Evolutionary conservation across 1,140 invertebrate species (phyloP).

Genomic region (Lasioglossum baleicum): DNA sequence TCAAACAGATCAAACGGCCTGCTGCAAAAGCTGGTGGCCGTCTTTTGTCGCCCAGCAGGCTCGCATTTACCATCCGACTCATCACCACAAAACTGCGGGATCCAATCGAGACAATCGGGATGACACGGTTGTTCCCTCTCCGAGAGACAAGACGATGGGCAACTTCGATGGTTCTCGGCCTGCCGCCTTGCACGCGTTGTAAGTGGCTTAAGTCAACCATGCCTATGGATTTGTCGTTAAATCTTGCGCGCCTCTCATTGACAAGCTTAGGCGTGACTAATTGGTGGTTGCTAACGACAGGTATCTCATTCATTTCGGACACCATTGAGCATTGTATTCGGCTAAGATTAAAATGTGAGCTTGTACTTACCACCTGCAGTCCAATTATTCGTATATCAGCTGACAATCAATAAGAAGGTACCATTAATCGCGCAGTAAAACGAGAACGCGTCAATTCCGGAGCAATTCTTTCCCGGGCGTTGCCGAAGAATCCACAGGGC

Average conservation of each 20-base stretch:
- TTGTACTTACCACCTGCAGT: too few species aligned
- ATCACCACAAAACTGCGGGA: conserved; percentile 31
- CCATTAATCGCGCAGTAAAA: not conserved
- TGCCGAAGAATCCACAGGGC: not conserved
- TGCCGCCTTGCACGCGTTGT: too few species aligned
- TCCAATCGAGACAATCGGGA: conserved; percentile 21
- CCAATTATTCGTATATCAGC: too few species aligned
- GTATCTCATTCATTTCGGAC: too few species aligned
- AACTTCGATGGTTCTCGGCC: too few species aligned
- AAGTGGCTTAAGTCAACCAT: not conserved
- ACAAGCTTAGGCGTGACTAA: not conserved
- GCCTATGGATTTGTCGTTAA: not conserved
- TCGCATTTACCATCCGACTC: conserved; percentile 13
- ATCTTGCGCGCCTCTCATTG: not conserved
- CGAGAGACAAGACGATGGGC: too few species aligned
- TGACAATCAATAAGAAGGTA: not conserved
- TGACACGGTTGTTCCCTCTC: conserved; percentile 37
- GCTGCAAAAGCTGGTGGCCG: conserved; percentile 47
- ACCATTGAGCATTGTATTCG: too few species aligned
- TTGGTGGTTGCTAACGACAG: not conserved
- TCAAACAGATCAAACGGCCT: conserved; percentile 15
- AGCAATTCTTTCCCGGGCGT: not conserved
- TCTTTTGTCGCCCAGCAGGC: conserved; percentile 12
- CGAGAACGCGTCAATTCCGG: not conserved
- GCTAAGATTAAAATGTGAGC: too few species aligned